Evolutionary conservation across 2,888 invertebrate genomes (phyloP).

Genomic region (Trilocha varians): DNA sequence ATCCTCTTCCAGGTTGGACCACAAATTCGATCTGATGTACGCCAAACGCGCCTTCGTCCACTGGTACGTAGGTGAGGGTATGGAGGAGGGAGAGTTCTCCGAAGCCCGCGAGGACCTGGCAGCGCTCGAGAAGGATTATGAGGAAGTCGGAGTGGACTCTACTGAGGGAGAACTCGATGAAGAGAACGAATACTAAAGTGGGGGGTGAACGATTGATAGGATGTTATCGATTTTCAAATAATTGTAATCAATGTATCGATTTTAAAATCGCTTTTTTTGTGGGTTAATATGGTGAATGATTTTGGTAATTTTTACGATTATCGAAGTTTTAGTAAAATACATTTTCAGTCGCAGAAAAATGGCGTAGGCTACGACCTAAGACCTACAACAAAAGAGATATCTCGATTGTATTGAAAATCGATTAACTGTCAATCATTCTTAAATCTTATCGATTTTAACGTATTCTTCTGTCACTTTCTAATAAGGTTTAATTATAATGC

Average conservation of each 20-base stretch:
- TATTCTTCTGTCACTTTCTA: slow-evolving; percentile 2
- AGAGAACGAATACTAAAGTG: slow-evolving; percentile 76
- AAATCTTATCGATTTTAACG: no score
- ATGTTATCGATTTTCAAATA: background rate
- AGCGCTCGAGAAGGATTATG: slow-evolving; percentile 85
- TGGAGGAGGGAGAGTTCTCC: slow-evolving; percentile 90
- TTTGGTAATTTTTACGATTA: no score
- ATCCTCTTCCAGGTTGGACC: slow-evolving; percentile 79
- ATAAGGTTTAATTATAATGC: slow-evolving; percentile 11
- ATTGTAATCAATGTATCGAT: no score
- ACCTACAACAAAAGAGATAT: no score
- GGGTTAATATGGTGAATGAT: no score
- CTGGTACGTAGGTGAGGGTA: slow-evolving; percentile 93
- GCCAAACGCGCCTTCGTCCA: slow-evolving; percentile 97
- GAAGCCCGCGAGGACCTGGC: slow-evolving; percentile 91
- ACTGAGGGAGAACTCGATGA: slow-evolving; percentile 79
- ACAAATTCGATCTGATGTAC: slow-evolving; percentile 97
- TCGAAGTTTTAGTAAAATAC: no score
- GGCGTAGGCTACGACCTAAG: no score
- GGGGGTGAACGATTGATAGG: slow-evolving; percentile 1
- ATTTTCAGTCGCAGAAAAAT: no score
- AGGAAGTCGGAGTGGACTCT: slow-evolving; percentile 85
- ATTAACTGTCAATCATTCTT: no score
- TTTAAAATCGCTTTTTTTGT: no score
- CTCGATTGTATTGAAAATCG: no score